Evolutionary conservation across 1,140 invertebrate species (phyloP), one percentile per base, ranked within the genome.

Genomic region (Leptopilina boulardi): DNA sequence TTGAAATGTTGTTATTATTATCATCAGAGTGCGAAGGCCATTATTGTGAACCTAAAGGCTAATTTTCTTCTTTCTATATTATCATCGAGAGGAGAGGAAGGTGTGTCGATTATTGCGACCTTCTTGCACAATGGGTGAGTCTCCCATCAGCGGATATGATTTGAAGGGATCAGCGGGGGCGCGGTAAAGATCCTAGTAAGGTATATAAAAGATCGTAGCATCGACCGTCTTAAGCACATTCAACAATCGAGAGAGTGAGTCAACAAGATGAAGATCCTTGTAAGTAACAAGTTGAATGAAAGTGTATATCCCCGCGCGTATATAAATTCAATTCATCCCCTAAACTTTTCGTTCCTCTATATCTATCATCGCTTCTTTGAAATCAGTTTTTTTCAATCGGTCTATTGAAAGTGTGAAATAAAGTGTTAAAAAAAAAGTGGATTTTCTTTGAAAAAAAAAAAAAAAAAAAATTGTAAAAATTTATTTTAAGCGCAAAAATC

Each of bases 101-200:
- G 89, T 89, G 88, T 90, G 87, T 81, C 88, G 79, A 72, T 85
- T n/a, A n/a, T n/a, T 75, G 75, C 88, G 86, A 90, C 87, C 88
- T 90, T 90, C 90, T 91, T 90, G 85, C 87, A 89, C 89, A 91
- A 91, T 89, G 88, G 83, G 78, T 86, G 82, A 86, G 76, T 74
- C 85, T 85, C 82, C 85, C 89, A 88, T 89, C 88, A 86, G 73
- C 85, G 87, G 88, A 88, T 89, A 89, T 90, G 87, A 90, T 88
- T 90, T 87, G 89, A 91, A 91, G 89, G 90, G 89, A 91, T 90
- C 82, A 88, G 84, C 82, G 88, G 85, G 87, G 88, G 90, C 89
- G 89, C 89, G 89, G 87, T 90, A 84, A 82, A 77, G 87, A 87
- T 86, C 83, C 84, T 84, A 80, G 76, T 84, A 80, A 77, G 76